Evolutionary conservation across 1,140 invertebrate genomes (phyloP).

Genomic region (Metaphire vulgaris): DNA sequence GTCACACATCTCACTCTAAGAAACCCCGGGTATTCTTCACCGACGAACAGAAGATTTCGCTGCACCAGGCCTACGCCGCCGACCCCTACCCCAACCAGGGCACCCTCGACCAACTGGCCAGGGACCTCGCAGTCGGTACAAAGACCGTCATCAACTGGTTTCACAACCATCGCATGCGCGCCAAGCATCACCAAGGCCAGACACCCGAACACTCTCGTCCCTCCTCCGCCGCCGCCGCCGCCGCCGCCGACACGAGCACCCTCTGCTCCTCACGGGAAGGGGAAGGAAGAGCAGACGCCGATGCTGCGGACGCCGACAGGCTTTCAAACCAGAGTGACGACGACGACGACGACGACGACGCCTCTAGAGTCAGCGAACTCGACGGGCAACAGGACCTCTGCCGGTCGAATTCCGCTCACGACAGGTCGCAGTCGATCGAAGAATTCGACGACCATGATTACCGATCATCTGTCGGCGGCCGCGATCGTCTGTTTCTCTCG

Average conservation of each 20-base stretch:
- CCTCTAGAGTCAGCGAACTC: background rate
- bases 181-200: slow-evolving; percentile 63
- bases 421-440: background rate
- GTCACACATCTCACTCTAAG: slow-evolving; percentile 34
- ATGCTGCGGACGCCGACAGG: background rate
- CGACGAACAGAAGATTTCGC: slow-evolving; percentile 94
- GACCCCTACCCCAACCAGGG: slow-evolving; percentile 93
- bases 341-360: background rate
- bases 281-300: too few relatives aligned
- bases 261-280: too few relatives aligned
- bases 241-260: too few relatives aligned
- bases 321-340: background rate
- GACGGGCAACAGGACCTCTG: too few relatives aligned
- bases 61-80: slow-evolving; percentile 82
- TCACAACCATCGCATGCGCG: slow-evolving; percentile 96
- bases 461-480: slow-evolving; percentile 10
- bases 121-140: slow-evolving; percentile 81
- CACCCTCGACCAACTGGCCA: slow-evolving; percentile 88
- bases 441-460: background rate
- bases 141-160: slow-evolving; percentile 96
- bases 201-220: too few relatives aligned
- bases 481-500: background rate
- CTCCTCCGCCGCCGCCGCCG: too few relatives aligned
- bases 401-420: background rate
- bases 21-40: slow-evolving; percentile 79